A percentile compares a stretch with the other conserved stretches of the same genome.
These are phyloP conservation scores for Protobothrops mucrosquamatus DNA, from an alignment of 2,113 vertebrate species.

Conservation along the genomic window DNA sequence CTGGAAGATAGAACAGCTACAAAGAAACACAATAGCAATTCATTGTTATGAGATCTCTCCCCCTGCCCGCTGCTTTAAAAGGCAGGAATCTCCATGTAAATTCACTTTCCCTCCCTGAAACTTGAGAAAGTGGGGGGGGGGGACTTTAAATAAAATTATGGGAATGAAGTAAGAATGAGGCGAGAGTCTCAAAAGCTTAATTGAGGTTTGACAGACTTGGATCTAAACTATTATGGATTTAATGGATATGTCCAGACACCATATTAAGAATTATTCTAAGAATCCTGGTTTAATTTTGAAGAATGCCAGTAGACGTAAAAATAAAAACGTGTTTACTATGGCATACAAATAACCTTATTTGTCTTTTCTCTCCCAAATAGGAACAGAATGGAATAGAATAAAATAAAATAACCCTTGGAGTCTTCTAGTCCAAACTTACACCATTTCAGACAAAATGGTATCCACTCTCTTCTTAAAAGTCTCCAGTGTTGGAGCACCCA, in stretches of 20 bases:
- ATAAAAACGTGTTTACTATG: background rate
- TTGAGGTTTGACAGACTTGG: background rate
- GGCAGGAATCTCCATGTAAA: constrained; percentile 4
- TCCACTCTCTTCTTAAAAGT: no score
- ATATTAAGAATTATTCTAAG: background rate
- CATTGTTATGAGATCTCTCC: constrained; percentile 62
- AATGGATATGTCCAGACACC: background rate
- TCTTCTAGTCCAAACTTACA: no score
- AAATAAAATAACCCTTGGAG: no score
- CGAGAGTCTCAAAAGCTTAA: background rate
- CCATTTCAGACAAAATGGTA: no score
- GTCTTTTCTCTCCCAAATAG: background rate
- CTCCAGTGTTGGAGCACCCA: no score
- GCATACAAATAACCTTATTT: background rate
- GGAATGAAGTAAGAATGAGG: background rate
- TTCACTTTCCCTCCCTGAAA: constrained; percentile 48
- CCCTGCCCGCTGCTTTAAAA: constrained; percentile 31
- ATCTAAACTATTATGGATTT: background rate
- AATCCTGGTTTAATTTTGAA: background rate
- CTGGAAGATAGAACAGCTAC: constrained; percentile 59
- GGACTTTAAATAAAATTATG: constrained; percentile 50
- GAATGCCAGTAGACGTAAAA: background rate
- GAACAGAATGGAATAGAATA: background rate
- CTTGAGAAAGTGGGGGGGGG: constrained; percentile 46
- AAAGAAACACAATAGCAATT: constrained; percentile 60